Conservation (phyloP, 2,888 invertebrate genomes). For the Hartigia nigra region DNA sequence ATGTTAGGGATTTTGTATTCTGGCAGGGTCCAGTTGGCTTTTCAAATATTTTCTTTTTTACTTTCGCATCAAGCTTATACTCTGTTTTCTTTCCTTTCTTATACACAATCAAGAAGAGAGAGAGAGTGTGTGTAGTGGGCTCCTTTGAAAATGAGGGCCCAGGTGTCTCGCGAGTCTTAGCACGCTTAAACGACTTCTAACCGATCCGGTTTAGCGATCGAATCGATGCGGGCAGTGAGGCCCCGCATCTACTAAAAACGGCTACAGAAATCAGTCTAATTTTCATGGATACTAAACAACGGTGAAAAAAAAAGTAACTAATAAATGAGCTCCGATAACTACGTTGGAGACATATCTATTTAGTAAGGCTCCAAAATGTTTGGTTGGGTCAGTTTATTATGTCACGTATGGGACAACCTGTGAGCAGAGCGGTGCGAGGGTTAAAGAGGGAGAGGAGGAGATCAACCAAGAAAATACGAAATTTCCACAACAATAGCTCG, state of each 20-base stretch:
- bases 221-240: background rate
- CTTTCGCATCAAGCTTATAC: background rate
- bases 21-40: background rate
- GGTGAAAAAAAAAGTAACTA: background rate
- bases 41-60: background rate
- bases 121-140: background rate
- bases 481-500: conserved; percentile 56
- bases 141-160: background rate
- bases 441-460: background rate
- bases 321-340: background rate
- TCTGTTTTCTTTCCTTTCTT: background rate
- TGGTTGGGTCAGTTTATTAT: background rate
- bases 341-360: background rate
- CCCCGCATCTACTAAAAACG: background rate
- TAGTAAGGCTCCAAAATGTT: background rate
- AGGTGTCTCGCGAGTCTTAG: background rate
- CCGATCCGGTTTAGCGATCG: background rate
- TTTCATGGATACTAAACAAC: background rate
- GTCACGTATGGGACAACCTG: background rate
- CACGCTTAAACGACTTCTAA: background rate
- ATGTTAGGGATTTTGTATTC: background rate
- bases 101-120: background rate
- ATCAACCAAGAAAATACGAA: conserved; percentile 24
- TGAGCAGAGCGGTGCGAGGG: background rate
- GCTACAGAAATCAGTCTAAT: background rate